A percentile compares a stretch with the other conserved stretches of the same genome.
Conservation (phyloP, 2,113 vertebrate genomes). For the Tor tambroides region DNA sequence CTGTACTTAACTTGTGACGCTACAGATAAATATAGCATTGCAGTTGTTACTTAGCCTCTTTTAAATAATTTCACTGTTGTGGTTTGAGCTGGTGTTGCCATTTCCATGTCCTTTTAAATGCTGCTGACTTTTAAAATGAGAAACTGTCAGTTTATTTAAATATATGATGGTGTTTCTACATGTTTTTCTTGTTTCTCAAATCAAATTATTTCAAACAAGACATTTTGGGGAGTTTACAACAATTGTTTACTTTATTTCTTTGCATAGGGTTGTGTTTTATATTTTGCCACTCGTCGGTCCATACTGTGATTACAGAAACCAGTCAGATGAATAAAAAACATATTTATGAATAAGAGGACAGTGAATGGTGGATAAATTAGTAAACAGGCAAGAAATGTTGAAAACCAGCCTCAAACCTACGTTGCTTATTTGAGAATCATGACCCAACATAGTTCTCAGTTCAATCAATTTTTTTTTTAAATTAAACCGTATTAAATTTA, state of each 20-base stretch:
- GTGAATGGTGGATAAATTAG: neutral
- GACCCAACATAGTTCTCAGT: neutral
- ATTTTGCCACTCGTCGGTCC: neutral
- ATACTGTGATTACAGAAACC: neutral
- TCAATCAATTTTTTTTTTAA: too few relatives aligned
- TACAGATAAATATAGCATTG: neutral
- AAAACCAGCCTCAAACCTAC: neutral
- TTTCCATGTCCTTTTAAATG: neutral
- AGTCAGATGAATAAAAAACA: neutral
- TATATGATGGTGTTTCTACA: neutral
- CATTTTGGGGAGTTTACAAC: neutral
- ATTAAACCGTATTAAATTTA: neutral
- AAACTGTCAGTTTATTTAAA: neutral
- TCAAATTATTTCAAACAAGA: neutral
- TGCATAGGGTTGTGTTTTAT: neutral
- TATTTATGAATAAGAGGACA: neutral
- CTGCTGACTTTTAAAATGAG: neutral
- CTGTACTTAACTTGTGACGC: neutral
- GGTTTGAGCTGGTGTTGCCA: neutral
- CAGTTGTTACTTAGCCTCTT: neutral
- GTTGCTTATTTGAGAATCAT: neutral
- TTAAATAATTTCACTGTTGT: neutral
- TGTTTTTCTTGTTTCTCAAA: neutral
- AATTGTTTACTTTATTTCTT: neutral
- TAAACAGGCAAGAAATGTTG: neutral